Conservation (phyloP, 1,140 invertebrate genomes). For the Magallana gigas region DNA sequence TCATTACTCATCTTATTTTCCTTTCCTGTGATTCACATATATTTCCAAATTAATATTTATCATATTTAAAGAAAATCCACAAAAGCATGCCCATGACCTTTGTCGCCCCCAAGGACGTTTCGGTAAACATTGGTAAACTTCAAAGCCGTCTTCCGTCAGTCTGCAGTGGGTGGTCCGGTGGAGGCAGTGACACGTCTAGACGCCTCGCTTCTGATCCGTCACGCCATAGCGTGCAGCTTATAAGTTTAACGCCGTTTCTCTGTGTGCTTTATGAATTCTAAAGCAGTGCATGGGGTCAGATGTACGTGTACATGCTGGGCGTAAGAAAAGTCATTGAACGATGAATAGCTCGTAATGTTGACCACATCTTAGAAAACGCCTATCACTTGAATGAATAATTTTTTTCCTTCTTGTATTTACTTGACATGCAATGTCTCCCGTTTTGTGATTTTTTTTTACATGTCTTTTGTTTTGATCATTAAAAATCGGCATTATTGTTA, state of each 20-base stretch:
- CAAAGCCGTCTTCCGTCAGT: background rate
- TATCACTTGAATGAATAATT: constrained; percentile 11
- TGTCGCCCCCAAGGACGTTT: background rate
- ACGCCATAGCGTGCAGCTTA: background rate
- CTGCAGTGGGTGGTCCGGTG: background rate
- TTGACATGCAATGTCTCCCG: background rate
- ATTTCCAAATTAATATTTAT: background rate
- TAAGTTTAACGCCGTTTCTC: background rate
- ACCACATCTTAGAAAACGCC: background rate
- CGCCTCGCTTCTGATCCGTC: background rate
- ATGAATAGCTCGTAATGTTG: background rate
- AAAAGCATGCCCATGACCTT: background rate
- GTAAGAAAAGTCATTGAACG: too few relatives aligned
- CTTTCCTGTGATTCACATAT: too few relatives aligned
- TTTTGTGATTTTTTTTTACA: too few relatives aligned
- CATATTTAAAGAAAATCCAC: background rate
- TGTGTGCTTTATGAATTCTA: background rate
- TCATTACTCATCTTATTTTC: too few relatives aligned
- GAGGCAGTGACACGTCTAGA: background rate
- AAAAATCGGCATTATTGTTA: too few relatives aligned
- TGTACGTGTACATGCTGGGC: background rate
- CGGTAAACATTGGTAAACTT: background rate
- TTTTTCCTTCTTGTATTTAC: background rate
- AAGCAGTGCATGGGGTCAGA: background rate
- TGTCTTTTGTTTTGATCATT: too few relatives aligned